Evolutionary conservation across 2,113 vertebrate species (phyloP), one percentile per base, ranked within the genome.

Genomic region (Caranx ignobilis): DNA sequence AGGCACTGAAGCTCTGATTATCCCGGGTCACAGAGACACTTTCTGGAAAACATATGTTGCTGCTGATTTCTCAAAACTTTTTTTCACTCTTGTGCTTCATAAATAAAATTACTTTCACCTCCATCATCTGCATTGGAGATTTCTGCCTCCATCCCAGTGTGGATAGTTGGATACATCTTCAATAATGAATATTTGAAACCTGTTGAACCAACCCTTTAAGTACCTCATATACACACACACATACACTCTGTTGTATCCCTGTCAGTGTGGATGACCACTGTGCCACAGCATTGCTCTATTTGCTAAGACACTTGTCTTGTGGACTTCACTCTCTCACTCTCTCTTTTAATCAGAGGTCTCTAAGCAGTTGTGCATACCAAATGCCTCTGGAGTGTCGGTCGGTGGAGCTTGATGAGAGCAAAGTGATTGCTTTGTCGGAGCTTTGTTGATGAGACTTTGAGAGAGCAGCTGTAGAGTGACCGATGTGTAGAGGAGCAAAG

Each of bases 371-470:
- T 79, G 82, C 73, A 80, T 31, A 67, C 54, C 1, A 48, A 87
- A 75, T 43, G 76, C 6, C 63, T 78, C 70, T 82, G 68, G 61
- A 83, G 82, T 61, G 76, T 79, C 45, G 3, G 82, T 66, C 8
- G 59, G 67, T 19, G 72, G 37, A 11, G 75, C n/a, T 48, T 48
- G 83, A 86, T 66, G 83, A 83, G 82, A 37, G 65, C 60, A 4
- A 39, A 77, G 77, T 82, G 83, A 91, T 84, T 79, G 73, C 81
- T 72, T 71, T 54, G 63, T 62, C 71, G 37, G 71, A 62, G 71
- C 5, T 6, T 35, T 32, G 77, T 75, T 85, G 89, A 84, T 84
- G 81, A 81, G 81, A 69, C 55, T 64, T 16, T 3, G 39, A 48
- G 56, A 71, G 75, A 52, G 66, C 37, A 45, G 84, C 21, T 43